Percentiles rank a stretch among this genome's conserved stretches.
These are phyloP conservation scores for Drosophila tropicalis DNA, from an alignment of 1,140 invertebrate species.

Conservation along the genomic window DNA sequence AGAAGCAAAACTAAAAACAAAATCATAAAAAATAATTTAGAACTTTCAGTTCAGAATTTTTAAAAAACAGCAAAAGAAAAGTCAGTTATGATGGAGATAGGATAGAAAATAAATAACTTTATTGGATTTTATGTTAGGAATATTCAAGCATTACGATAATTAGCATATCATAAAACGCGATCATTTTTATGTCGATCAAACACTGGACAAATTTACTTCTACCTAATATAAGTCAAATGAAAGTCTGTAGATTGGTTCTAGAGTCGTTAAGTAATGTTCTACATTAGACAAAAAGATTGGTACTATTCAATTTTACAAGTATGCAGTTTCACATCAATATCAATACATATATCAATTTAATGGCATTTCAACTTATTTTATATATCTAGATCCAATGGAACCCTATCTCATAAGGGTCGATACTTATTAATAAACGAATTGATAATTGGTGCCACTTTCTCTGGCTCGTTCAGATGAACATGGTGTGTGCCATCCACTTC, in stretches of 20 bases:
- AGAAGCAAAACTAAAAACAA: conserved; percentile 53
- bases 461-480: conserved; percentile 88
- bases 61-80: neutral
- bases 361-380: conserved; percentile 19
- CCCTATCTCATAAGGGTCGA: conserved; percentile 50
- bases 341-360: conserved; percentile 4
- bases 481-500: conserved; percentile 90
- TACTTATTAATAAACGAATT: conserved; percentile 86
- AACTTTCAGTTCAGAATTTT: too few species aligned
- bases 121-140: conserved; percentile 13
- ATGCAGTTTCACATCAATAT: conserved; percentile 26
- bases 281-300: neutral
- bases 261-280: neutral
- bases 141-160: conserved; percentile 22
- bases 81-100: too few species aligned
- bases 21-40: neutral
- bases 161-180: neutral
- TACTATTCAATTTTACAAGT: neutral
- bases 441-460: conserved; percentile 85
- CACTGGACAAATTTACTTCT: neutral
- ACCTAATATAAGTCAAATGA: neutral
- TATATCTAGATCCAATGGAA: conserved; percentile 2
- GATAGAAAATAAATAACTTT: conserved; percentile 5
- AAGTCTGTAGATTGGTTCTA: neutral
- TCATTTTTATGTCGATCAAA: neutral